Evolutionary conservation across 1,140 invertebrate species (phyloP).

Genomic region (Zeugodacus cucurbitae): DNA sequence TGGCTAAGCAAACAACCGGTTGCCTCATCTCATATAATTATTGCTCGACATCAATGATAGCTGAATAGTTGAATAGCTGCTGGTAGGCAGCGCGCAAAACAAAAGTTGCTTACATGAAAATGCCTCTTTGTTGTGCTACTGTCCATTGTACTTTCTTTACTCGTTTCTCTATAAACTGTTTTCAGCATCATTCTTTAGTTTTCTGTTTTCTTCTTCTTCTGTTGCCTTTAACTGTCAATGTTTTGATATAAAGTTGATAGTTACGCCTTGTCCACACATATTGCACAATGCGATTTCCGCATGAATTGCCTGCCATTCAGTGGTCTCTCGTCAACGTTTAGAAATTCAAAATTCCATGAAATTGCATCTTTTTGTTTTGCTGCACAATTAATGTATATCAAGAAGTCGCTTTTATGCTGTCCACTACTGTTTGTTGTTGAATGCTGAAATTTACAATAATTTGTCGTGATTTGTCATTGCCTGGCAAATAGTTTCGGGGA

Average conservation of each 20-base stretch:
- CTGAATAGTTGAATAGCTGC: background rate
- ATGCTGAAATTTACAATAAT: conserved; percentile 33
- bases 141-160: conserved; percentile 9
- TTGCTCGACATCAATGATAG: too few relatives aligned
- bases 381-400: background rate
- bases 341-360: conserved; percentile 44
- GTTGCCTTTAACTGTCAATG: background rate
- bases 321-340: background rate
- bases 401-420: conserved; percentile 2
- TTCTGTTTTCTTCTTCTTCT: too few relatives aligned
- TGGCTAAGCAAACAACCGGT: conserved; percentile 23
- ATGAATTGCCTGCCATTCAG: conserved; percentile 18
- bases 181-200: background rate
- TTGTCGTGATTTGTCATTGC: conserved; percentile 45
- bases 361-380: background rate
- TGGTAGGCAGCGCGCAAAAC: background rate
- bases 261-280: conserved; percentile 44
- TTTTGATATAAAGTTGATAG: conserved; percentile 44
- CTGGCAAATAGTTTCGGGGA: conserved; percentile 24
- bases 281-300: conserved; percentile 21
- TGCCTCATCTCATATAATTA: background rate
- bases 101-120: conserved; percentile 42
- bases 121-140: conserved; percentile 43
- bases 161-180: conserved; percentile 30
- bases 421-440: background rate